phyloP scores from a whole-genome alignment of 2,797 vertebrate species.

The Microhierax caerulescens region DNA sequence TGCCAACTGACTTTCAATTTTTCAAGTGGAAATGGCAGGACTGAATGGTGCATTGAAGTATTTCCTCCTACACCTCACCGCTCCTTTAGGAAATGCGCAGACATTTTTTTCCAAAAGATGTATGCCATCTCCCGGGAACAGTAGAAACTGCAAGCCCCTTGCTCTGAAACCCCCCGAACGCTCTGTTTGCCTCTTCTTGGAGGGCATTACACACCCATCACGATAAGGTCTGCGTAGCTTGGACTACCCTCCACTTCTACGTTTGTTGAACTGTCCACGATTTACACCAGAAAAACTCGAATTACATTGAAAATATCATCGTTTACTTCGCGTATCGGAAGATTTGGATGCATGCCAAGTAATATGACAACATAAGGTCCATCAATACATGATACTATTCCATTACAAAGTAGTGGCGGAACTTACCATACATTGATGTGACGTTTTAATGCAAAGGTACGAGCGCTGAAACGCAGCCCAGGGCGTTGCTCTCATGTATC shows the following conservation, averaged over 20 bases:
- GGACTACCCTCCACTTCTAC: neutral
- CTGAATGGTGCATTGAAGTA: neutral
- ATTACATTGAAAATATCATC: rapidly evolving
- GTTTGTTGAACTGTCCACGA: neutral
- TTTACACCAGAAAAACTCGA: neutral
- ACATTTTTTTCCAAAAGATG: conserved; percentile 48
- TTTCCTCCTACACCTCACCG: conserved; percentile 12
- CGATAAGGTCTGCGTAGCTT: neutral
- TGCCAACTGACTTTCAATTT: conserved; percentile 14
- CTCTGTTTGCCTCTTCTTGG: neutral
- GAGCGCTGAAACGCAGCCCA: neutral
- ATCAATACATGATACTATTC: neutral
- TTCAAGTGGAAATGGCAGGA: conserved; percentile 21
- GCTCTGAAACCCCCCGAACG: neutral
- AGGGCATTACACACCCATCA: neutral
- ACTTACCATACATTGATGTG: neutral
- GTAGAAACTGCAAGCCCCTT: conserved; percentile 10
- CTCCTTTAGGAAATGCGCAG: neutral
- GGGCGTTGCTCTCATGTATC: rapidly evolving
- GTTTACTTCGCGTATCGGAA: neutral
- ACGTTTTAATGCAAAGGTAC: neutral
- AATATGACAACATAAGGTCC: neutral
- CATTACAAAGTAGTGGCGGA: neutral
- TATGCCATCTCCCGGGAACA: conserved; percentile 56
- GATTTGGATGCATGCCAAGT: neutral